These are phyloP conservation scores for Mesorhabditis sp. DNA, from an alignment of 2,888 invertebrate species.

Conservation along the genomic window DNA sequence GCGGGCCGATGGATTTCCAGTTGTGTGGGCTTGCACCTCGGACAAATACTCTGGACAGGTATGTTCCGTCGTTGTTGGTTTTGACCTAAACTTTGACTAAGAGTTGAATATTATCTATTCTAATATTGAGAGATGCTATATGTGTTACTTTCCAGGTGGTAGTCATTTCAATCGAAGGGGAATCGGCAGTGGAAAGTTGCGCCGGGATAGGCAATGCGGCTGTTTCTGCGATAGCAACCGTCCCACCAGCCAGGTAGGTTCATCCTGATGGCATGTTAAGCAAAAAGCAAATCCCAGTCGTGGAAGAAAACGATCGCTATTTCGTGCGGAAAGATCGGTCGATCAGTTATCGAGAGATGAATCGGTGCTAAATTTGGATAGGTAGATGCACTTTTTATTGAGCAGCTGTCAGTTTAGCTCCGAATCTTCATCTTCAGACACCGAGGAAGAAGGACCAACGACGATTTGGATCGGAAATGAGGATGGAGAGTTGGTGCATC, in stretches of 20 bases:
- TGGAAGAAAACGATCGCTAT: background rate
- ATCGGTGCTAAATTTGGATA: constrained; percentile 14
- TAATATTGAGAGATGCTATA: background rate
- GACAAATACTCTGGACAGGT: constrained; percentile 49
- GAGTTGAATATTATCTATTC: background rate
- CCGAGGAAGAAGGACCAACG: constrained; percentile 22
- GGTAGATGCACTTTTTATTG: background rate
- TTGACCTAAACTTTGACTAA: background rate
- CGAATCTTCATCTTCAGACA: constrained; percentile 20
- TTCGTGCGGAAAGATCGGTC: constrained; percentile 26
- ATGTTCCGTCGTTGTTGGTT: background rate
- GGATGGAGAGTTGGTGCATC: constrained; percentile 45
- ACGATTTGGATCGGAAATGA: constrained; percentile 54
- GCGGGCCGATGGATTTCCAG: constrained; percentile 37
- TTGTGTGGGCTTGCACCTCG: constrained; percentile 46
- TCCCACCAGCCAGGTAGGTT: constrained; percentile 35
- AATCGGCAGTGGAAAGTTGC: constrained; percentile 40
- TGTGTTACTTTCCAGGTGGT: constrained; percentile 19
- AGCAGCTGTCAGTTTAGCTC: constrained; percentile 14
- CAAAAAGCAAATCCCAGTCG: background rate
- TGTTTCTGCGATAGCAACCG: constrained; percentile 42
- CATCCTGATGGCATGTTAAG: background rate
- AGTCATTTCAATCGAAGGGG: constrained; percentile 35
- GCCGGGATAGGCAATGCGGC: constrained; percentile 47
- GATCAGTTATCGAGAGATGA: constrained; percentile 19